A percentile compares a stretch with the other conserved stretches of the same genome.
phyloP scores from a whole-genome alignment of 2,888 invertebrate species.

The Aphodius granarius region DNA sequence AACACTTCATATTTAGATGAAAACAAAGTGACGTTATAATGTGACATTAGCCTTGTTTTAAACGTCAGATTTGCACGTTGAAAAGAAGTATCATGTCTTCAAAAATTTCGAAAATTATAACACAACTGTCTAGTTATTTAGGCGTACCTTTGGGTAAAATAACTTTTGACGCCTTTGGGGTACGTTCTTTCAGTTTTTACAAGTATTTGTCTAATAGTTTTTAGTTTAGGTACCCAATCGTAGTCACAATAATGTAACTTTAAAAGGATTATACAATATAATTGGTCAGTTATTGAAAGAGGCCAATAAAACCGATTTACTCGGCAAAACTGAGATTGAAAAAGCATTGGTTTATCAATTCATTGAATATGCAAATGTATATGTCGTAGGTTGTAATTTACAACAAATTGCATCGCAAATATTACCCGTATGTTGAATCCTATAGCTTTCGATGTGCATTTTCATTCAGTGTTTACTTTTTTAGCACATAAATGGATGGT shows the following conservation, averaged over 20 bases:
- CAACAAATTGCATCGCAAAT: conserved; percentile 33
- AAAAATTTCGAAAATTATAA: conserved; percentile 29
- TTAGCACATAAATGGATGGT: conserved; percentile 60
- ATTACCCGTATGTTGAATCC: conserved; percentile 39
- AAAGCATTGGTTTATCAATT: conserved; percentile 48
- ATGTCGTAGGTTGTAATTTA: conserved; percentile 32
- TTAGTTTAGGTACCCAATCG: conserved; percentile 38
- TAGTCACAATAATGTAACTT: conserved; percentile 35
- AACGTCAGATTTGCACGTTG: background rate
- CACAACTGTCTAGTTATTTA: conserved; percentile 37
- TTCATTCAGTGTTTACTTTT: conserved; percentile 34
- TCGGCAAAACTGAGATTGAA: conserved; percentile 35
- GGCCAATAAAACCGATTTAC: conserved; percentile 35
- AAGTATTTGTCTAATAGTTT: background rate
- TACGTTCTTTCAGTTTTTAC: conserved; percentile 22
- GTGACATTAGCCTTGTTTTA: background rate
- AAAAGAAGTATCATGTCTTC: conserved; percentile 1
- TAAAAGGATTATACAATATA: conserved; percentile 44
- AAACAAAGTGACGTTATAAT: background rate
- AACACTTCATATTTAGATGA: background rate
- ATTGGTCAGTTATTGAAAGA: conserved; percentile 42
- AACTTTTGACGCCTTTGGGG: conserved; percentile 33
- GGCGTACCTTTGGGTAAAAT: conserved; percentile 37
- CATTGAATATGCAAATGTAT: conserved; percentile 48
- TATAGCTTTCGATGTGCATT: conserved; percentile 15